Conservation (phyloP, 2,888 invertebrate genomes). For the Limnephilus marmoratus region DNA sequence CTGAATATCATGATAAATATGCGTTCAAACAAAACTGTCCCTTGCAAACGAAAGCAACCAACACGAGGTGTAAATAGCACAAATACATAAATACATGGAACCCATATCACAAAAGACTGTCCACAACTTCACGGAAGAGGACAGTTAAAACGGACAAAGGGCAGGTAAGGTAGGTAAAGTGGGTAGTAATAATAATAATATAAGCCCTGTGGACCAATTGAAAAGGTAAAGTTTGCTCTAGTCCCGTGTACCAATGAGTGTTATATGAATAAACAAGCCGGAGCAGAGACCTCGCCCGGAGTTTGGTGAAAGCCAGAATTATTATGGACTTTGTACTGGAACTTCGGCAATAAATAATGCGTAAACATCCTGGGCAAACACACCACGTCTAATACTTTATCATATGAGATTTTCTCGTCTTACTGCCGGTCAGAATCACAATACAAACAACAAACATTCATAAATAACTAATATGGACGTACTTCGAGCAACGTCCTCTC, state of each 20-base stretch:
- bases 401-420: neutral
- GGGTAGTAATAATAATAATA: neutral
- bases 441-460: neutral
- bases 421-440: neutral
- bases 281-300: neutral
- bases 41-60: neutral
- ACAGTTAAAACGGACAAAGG: constrained; percentile 25
- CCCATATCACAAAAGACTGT: constrained; percentile 36
- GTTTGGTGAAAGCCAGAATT: constrained; percentile 20
- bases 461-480: neutral
- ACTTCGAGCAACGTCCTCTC: neutral
- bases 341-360: constrained; percentile 39
- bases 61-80: constrained; percentile 13
- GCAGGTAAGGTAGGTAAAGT: neutral
- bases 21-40: neutral
- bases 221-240: constrained; percentile 41
- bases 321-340: neutral
- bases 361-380: constrained; percentile 10
- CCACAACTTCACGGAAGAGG: constrained; percentile 30
- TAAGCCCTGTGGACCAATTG: constrained; percentile 23
- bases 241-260: constrained; percentile 24
- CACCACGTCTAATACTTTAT: neutral
- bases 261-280: constrained; percentile 21
- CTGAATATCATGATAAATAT: neutral
- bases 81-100: constrained; percentile 52